Evolutionary conservation across 2,888 invertebrate genomes (phyloP).

Genomic region (Pherbina coryleti): DNA sequence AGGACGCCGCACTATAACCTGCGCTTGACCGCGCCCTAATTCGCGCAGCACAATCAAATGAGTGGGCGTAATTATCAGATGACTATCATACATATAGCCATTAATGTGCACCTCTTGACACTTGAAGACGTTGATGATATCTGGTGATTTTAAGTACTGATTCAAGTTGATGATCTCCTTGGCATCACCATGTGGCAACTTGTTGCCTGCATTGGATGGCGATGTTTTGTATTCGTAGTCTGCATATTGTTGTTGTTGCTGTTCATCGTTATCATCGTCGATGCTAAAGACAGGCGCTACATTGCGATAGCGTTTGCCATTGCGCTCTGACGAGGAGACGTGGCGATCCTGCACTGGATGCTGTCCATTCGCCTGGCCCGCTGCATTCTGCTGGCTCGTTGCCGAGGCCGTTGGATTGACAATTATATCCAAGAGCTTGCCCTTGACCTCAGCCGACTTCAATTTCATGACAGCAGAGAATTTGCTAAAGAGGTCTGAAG

Average conservation of each 20-base stretch:
- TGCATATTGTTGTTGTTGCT: slow-evolving; percentile 53
- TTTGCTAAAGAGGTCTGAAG: slow-evolving; percentile 82
- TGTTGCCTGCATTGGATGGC: slow-evolving; percentile 68
- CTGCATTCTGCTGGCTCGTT: slow-evolving; percentile 2
- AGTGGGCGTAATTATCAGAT: slow-evolving; percentile 86
- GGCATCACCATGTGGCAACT: slow-evolving; percentile 73
- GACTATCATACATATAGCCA: slow-evolving; percentile 89
- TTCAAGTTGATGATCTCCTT: slow-evolving; percentile 86
- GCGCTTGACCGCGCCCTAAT: slow-evolving; percentile 80
- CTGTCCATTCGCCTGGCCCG: slow-evolving; percentile 29
- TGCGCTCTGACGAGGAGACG: slow-evolving; percentile 85
- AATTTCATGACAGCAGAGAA: slow-evolving; percentile 89
- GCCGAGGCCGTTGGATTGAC: slow-evolving; percentile 77
- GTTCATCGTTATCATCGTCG: slow-evolving; percentile 84
- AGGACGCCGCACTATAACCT: slow-evolving; percentile 88
- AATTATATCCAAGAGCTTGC: slow-evolving; percentile 90
- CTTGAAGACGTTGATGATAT: slow-evolving; percentile 87
- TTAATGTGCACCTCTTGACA: slow-evolving; percentile 94
- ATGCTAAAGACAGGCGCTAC: slow-evolving; percentile 95
- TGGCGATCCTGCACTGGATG: slow-evolving; percentile 75
- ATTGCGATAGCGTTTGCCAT: slow-evolving; percentile 90
- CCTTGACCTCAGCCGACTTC: slow-evolving; percentile 92
- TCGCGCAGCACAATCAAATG: slow-evolving; percentile 90
- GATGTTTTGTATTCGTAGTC: slow-evolving; percentile 53
- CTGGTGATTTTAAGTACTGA: slow-evolving; percentile 84